A percentile compares a stretch with the other conserved stretches of the same genome.
These are phyloP conservation scores for Glomeris marginata DNA, from an alignment of 2,888 invertebrate genomes.

Conservation along the genomic window DNA sequence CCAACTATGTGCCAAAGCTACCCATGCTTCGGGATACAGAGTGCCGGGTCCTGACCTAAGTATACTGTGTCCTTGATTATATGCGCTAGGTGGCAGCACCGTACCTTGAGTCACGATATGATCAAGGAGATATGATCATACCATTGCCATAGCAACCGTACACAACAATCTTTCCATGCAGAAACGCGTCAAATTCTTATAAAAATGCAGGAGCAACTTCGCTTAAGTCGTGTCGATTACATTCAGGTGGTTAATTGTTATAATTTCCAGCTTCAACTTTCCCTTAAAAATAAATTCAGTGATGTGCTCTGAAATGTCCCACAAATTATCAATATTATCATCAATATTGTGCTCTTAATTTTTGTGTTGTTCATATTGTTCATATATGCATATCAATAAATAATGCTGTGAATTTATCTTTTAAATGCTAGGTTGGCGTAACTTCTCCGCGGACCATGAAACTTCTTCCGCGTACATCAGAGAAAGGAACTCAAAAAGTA, in stretches of 20 bases:
- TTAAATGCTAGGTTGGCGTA: conserved; percentile 41
- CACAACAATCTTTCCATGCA: too few species aligned
- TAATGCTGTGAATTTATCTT: not conserved
- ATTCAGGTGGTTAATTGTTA: conserved; percentile 35
- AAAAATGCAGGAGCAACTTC: conserved; percentile 49
- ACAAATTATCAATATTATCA: conserved; percentile 4
- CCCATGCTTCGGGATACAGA: too few species aligned
- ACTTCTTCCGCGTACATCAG: conserved; percentile 50
- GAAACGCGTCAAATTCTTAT: conserved; percentile 16
- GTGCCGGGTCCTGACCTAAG: too few species aligned
- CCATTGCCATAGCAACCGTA: too few species aligned
- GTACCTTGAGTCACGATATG: too few species aligned
- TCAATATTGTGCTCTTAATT: not conserved
- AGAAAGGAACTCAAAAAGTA: conserved; percentile 51
- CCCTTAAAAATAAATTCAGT: too few species aligned
- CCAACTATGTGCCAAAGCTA: too few species aligned
- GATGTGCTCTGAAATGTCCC: not conserved
- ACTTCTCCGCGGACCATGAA: conserved; percentile 62
- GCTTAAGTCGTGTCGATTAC: conserved; percentile 69
- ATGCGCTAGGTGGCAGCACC: too few species aligned
- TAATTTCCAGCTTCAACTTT: not conserved
- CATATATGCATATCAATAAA: not conserved
- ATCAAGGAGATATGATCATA: too few species aligned
- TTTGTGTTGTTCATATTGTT: not conserved
- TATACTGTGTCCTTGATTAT: too few species aligned